phyloP scores from a whole-genome alignment of 1,140 invertebrate genomes.

The Brachionus paranguensis region DNA sequence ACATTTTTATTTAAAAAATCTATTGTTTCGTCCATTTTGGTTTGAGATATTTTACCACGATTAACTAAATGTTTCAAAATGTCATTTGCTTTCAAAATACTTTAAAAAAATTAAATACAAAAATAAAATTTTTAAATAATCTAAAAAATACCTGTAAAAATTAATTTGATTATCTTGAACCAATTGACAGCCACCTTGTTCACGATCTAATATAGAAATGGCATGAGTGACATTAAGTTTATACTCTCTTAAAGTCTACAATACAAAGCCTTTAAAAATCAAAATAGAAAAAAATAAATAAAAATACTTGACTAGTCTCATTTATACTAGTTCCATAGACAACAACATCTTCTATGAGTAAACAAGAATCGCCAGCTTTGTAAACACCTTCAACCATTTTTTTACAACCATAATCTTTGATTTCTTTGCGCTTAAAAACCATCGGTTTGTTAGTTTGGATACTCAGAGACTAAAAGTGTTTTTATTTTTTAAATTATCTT shows the following conservation, averaged over 20 bases:
- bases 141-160: neutral
- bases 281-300: neutral
- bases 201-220: constrained; percentile 80
- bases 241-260: constrained; percentile 56
- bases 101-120: constrained; percentile 41
- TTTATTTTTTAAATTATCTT: neutral
- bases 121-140: neutral
- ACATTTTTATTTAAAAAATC: neutral
- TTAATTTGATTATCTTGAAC: constrained; percentile 59
- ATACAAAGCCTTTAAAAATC: neutral
- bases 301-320: constrained; percentile 68
- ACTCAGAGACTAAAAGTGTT: constrained; percentile 45
- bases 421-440: constrained; percentile 73
- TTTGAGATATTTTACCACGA: constrained; percentile 8
- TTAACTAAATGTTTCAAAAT: constrained; percentile 19
- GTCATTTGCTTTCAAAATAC: constrained; percentile 26
- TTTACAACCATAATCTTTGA: constrained; percentile 89
- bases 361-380: constrained; percentile 67
- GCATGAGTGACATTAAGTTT: constrained; percentile 70
- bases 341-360: constrained; percentile 93
- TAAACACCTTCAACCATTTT: constrained; percentile 88
- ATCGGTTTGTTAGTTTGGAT: constrained; percentile 66
- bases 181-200: constrained; percentile 76
- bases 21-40: constrained; percentile 18
- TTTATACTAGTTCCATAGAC: constrained; percentile 86